phyloP scores from a whole-genome alignment of 1,140 invertebrate genomes.

The Babylonia areolata region DNA sequence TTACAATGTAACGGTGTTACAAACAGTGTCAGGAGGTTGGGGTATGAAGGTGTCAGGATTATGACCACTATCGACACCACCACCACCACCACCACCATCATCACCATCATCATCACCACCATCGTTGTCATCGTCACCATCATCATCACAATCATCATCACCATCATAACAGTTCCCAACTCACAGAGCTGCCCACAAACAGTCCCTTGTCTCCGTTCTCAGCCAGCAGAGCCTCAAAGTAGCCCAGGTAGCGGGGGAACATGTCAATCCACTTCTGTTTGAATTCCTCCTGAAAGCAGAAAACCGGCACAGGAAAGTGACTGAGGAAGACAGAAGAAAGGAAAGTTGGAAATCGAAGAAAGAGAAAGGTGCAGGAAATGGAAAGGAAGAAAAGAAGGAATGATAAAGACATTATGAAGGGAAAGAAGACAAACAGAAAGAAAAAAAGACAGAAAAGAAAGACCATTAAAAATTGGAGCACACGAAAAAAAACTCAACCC shows the following conservation, averaged over 20 bases:
- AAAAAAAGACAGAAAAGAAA: too few species aligned
- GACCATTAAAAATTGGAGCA: too few species aligned
- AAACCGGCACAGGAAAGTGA: too few species aligned
- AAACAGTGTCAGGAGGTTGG: background rate
- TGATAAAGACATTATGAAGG: too few species aligned
- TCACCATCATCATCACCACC: background rate
- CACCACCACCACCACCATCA: too few species aligned
- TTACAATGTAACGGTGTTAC: too few species aligned
- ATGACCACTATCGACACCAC: background rate
- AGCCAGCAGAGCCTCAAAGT: background rate
- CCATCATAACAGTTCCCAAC: background rate
- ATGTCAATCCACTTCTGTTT: background rate
- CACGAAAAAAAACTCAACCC: too few species aligned
- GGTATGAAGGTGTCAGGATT: background rate
- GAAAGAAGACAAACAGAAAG: too few species aligned
- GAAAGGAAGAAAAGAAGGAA: too few species aligned
- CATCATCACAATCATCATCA: background rate
- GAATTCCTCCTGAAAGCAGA: background rate
- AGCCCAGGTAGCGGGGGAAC: background rate
- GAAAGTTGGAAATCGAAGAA: too few species aligned
- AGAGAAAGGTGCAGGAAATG: too few species aligned
- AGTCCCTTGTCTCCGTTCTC: background rate
- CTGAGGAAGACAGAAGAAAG: too few species aligned
- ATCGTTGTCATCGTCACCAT: background rate
- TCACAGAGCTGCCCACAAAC: background rate